These are phyloP conservation scores for Eupithecia abbreviata DNA, from an alignment of 2,888 invertebrate genomes.

Conservation along the genomic window DNA sequence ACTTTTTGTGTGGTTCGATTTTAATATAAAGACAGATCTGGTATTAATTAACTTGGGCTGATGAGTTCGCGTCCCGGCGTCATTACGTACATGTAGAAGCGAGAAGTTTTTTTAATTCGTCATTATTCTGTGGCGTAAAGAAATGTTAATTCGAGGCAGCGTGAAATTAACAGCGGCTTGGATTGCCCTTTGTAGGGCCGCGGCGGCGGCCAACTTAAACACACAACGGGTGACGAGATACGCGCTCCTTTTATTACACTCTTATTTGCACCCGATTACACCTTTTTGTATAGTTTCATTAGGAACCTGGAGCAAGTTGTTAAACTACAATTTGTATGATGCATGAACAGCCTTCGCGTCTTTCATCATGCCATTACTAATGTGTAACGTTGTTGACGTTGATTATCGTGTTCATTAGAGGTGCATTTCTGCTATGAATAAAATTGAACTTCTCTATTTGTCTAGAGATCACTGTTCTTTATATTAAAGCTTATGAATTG, in stretches of 20 bases:
- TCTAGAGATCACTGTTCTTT: neutral
- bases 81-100: slow-evolving; percentile 81
- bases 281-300: slow-evolving; percentile 78
- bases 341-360: slow-evolving; percentile 57
- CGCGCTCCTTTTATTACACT: slow-evolving; percentile 75
- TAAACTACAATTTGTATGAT: slow-evolving; percentile 76
- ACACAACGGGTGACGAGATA: slow-evolving; percentile 82
- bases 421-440: slow-evolving; percentile 31
- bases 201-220: slow-evolving; percentile 79
- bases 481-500: neutral
- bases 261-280: slow-evolving; percentile 81
- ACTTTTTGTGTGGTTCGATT: slow-evolving; percentile 68
- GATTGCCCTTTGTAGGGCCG: slow-evolving; percentile 79
- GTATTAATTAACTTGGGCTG: slow-evolving; percentile 82
- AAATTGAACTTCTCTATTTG: slow-evolving; percentile 11
- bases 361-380: slow-evolving; percentile 50
- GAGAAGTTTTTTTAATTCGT: slow-evolving; percentile 83
- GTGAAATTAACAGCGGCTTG: slow-evolving; percentile 84
- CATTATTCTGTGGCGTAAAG: slow-evolving; percentile 84
- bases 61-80: slow-evolving; percentile 77
- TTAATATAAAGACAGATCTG: slow-evolving; percentile 83
- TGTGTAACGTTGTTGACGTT: slow-evolving; percentile 52
- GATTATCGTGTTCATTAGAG: slow-evolving; percentile 44
- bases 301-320: slow-evolving; percentile 70
- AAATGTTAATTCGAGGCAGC: slow-evolving; percentile 85